Conservation (phyloP, 2,888 invertebrate genomes). For the Zele albiditarsus region DNA sequence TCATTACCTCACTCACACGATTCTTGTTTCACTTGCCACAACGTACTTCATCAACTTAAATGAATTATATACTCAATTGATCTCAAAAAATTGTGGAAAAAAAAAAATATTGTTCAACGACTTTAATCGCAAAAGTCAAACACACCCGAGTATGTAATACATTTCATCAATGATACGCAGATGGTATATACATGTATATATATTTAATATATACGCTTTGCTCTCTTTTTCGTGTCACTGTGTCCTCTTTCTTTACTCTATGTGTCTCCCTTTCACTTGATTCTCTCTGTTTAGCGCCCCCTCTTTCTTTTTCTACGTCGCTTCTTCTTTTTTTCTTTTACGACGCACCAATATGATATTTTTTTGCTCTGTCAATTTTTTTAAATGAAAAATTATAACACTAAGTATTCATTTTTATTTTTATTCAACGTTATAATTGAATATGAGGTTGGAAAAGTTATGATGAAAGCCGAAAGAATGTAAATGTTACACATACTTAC, state of each 20-base stretch:
- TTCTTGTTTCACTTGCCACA: slow-evolving; percentile 52
- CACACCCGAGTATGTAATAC: slow-evolving; percentile 60
- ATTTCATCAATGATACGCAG: slow-evolving; percentile 49
- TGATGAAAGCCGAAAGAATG: neutral
- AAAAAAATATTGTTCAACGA: slow-evolving; percentile 47
- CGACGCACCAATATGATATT: neutral
- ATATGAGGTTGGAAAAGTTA: neutral
- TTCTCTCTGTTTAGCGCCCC: neutral
- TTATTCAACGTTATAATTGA: no score
- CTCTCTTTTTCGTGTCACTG: slow-evolving; percentile 19
- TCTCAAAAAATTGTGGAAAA: slow-evolving; percentile 60
- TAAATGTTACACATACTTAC: neutral
- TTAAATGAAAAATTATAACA: neutral
- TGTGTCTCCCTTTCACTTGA: neutral
- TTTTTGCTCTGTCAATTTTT: neutral
- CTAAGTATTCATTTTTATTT: neutral
- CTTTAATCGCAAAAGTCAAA: slow-evolving; percentile 59
- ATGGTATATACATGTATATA: neutral
- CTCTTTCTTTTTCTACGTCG: neutral
- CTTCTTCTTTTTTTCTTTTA: neutral
- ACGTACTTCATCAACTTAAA: slow-evolving; percentile 56
- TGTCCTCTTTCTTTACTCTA: slow-evolving; percentile 27
- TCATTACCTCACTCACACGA: slow-evolving; percentile 58
- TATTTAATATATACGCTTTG: slow-evolving; percentile 26
- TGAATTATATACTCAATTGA: slow-evolving; percentile 57